phyloP scores from a whole-genome alignment of 2,797 vertebrate genomes.

The Mormyrus hasselquistii region DNA sequence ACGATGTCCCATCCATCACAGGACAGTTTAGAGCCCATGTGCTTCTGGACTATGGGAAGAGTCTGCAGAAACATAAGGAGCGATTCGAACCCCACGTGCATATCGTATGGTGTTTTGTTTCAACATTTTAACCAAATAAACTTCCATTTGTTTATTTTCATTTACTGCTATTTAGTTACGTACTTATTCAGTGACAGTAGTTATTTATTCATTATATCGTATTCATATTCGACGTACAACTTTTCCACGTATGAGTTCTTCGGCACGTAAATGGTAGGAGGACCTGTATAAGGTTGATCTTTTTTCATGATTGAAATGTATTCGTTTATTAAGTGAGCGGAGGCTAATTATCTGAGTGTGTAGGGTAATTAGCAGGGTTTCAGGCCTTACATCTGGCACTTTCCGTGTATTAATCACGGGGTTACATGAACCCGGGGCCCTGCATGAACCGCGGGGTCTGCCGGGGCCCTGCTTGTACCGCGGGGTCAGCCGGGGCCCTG shows the following conservation, averaged over 20 bases:
- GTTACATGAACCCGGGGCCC: neutral
- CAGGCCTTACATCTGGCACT: neutral
- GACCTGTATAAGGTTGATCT: neutral
- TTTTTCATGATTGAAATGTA: neutral
- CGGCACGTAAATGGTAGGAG: neutral
- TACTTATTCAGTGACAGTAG: neutral
- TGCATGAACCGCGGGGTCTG: neutral
- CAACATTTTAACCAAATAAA: neutral
- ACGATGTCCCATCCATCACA: neutral
- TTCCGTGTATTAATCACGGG: neutral
- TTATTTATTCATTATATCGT: neutral
- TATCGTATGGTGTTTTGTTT: neutral
- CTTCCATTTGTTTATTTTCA: neutral
- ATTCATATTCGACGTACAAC: neutral
- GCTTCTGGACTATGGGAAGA: neutral
- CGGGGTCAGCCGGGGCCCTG: neutral
- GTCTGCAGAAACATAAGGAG: neutral
- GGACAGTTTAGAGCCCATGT: neutral
- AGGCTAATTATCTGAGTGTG: neutral
- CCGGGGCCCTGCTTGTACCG: neutral
- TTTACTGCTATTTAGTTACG: neutral
- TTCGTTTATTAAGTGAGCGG: neutral
- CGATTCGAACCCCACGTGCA: neutral
- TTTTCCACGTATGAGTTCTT: neutral
- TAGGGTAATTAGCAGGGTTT: neutral